Percentiles rank a stretch among this genome's conserved stretches.
Evolutionary conservation across 2,113 vertebrate species (phyloP).

Genomic region (Sylvicapra grimmia): DNA sequence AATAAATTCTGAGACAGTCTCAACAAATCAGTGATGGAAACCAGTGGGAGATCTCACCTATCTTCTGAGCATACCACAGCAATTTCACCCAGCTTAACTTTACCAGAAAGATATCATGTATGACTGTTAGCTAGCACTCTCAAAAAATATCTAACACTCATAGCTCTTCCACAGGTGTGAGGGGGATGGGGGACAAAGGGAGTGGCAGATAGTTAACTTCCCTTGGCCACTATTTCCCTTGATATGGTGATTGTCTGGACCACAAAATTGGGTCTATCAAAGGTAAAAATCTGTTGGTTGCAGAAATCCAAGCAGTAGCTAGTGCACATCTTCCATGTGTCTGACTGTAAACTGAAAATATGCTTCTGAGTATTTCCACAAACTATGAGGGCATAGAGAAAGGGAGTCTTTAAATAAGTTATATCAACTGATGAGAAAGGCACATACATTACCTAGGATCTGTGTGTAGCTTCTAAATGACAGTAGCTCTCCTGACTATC

Average conservation of each 20-base stretch:
- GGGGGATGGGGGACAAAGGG: neutral
- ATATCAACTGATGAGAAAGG: neutral
- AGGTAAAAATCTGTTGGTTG: neutral
- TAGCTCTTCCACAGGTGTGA: neutral
- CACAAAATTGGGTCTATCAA: neutral
- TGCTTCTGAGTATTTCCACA: neutral
- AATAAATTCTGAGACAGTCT: neutral
- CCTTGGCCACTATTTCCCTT: neutral
- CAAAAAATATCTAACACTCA: neutral
- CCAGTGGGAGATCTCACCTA: neutral
- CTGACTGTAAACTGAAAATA: neutral
- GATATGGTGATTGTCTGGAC: neutral
- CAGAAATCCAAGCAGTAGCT: neutral
- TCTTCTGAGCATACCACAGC: neutral
- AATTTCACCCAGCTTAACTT: neutral
- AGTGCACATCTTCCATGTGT: neutral
- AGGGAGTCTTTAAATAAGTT: neutral
- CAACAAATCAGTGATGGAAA: neutral
- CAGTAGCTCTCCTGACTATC: neutral
- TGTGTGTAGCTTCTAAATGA: neutral
- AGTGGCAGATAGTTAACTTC: neutral
- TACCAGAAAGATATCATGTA: neutral
- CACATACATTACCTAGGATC: neutral
- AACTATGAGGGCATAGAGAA: neutral
- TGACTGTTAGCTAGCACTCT: neutral